Conservation (phyloP, 2,113 vertebrate species). For the Ochotona princeps region DNA sequence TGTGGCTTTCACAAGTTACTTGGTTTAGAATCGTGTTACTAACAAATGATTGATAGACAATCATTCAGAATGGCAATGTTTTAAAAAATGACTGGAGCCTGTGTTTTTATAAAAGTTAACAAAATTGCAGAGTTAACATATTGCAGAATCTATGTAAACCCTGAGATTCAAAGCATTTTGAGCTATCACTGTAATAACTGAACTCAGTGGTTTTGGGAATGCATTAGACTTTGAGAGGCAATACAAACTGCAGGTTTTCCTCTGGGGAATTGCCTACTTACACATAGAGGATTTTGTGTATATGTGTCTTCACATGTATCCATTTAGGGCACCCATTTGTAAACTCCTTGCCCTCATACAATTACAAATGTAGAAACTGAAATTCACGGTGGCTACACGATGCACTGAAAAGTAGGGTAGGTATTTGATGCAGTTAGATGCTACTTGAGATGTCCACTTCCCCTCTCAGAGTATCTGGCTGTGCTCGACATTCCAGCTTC, state of each 20-base stretch:
- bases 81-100: not conserved
- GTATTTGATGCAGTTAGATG: too few relatives aligned
- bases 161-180: not conserved
- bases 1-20: not conserved
- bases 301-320: not conserved
- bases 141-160: not conserved
- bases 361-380: not conserved
- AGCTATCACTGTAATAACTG: not conserved
- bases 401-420: not conserved
- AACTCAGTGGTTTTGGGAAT: not conserved
- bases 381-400: not conserved
- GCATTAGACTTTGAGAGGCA: not conserved
- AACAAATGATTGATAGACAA: not conserved
- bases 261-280: not conserved
- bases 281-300: not conserved
- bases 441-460: too few relatives aligned
- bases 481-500: too few relatives aligned
- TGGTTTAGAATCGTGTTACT: not conserved
- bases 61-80: not conserved
- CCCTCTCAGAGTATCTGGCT: too few relatives aligned
- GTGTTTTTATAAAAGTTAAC: not conserved
- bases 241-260: not conserved
- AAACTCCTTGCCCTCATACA: slow-evolving; percentile 1
- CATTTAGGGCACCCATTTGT: not conserved
- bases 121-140: not conserved